Evolutionary conservation across 2,113 vertebrate species (phyloP).

Genomic region (Gila orcuttii): DNA sequence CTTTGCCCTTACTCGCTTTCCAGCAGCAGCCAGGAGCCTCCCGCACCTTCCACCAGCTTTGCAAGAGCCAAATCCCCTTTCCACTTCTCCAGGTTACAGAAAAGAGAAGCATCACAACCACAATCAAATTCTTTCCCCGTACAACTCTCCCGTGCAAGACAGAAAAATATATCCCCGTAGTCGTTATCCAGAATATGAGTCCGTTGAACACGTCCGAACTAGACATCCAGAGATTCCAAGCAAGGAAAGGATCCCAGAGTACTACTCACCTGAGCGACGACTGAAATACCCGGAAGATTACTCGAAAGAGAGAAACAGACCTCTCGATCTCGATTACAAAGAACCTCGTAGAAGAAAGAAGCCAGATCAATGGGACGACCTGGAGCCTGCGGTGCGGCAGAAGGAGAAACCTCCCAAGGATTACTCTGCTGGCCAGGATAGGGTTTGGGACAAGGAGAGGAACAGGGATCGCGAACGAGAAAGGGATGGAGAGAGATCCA

Average conservation of each 20-base stretch:
- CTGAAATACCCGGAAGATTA: constrained; percentile 47
- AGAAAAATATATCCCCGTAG: constrained; percentile 47
- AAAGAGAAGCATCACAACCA: constrained; percentile 44
- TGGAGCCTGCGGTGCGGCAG: constrained; percentile 61
- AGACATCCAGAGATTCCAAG: constrained; percentile 63
- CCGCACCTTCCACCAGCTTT: constrained; percentile 65
- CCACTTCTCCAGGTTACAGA: constrained; percentile 32
- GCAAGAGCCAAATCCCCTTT: background rate
- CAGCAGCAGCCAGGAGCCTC: constrained; percentile 18
- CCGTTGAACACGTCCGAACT: constrained; percentile 51
- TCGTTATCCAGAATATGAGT: constrained; percentile 64
- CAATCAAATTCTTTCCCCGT: constrained; percentile 60
- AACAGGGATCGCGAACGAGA: constrained; percentile 54
- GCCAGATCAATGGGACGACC: constrained; percentile 41
- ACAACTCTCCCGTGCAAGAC: constrained; percentile 64
- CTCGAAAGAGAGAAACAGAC: constrained; percentile 25
- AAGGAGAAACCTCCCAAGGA: constrained; percentile 71
- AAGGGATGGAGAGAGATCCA: constrained; percentile 5
- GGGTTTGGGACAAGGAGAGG: constrained; percentile 50
- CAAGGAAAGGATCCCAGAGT: constrained; percentile 53
- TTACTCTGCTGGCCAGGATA: constrained; percentile 65
- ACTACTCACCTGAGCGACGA: constrained; percentile 57
- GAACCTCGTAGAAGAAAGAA: background rate
- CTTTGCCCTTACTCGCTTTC: constrained; percentile 49
- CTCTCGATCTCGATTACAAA: constrained; percentile 2